These are phyloP conservation scores for Aphelinus atriplicis DNA, from an alignment of 1,140 invertebrate genomes.

Conservation along the genomic window DNA sequence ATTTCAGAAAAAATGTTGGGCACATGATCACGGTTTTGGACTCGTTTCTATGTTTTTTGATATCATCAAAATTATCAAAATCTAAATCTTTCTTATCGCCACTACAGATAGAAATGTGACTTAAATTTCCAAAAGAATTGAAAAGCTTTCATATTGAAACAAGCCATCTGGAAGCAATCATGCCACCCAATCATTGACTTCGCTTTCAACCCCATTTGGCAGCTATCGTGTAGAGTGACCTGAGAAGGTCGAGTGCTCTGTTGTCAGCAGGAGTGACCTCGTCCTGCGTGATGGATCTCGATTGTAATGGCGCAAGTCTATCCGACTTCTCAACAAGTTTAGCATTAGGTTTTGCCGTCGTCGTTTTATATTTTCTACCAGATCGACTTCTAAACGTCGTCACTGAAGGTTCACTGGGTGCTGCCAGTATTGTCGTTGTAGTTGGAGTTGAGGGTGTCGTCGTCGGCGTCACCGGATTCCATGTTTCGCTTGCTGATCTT, in stretches of 20 bases:
- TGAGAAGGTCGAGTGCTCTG: constrained; percentile 81
- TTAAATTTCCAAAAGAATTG: too few relatives aligned
- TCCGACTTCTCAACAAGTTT: constrained; percentile 56
- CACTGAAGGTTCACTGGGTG: constrained; percentile 46
- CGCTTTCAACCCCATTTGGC: constrained; percentile 76
- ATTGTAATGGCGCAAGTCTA: constrained; percentile 38
- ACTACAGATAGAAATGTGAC: too few relatives aligned
- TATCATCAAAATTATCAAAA: too few relatives aligned
- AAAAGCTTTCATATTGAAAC: not conserved
- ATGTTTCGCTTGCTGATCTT: constrained; percentile 19
- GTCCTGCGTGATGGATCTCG: constrained; percentile 60
- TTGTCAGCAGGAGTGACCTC: constrained; percentile 72
- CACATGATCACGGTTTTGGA: not conserved
- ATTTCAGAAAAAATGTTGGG: constrained; percentile 11
- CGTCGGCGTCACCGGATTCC: not conserved
- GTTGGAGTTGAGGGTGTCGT: constrained; percentile 37
- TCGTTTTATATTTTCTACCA: constrained; percentile 53
- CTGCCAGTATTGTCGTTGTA: constrained; percentile 43
- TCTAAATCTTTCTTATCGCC: too few relatives aligned
- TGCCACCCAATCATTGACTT: not conserved
- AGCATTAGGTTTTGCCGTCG: constrained; percentile 27
- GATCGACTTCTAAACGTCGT: constrained; percentile 61
- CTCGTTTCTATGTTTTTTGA: too few relatives aligned
- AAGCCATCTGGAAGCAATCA: constrained; percentile 4
- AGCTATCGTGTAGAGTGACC: constrained; percentile 83